Evolutionary conservation across 2,888 invertebrate species (phyloP), one percentile per base, ranked within the genome.

Genomic region (Plebejus anna): DNA sequence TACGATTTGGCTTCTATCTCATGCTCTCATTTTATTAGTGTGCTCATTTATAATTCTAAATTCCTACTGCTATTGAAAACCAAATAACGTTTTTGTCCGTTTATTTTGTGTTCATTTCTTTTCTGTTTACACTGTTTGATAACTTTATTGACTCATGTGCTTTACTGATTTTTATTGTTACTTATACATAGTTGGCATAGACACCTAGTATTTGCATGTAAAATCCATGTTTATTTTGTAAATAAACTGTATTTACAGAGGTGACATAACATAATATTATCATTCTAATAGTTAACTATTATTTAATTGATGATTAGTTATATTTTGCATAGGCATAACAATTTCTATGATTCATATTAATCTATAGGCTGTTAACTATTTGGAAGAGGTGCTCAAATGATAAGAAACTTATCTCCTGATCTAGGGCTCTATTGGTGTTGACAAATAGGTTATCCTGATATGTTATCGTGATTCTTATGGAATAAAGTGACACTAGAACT

Each of bases 371-470:
- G 11, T 13, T 51, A 0, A n/a, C 51, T 75, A 75, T 70, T 32
- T 70, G n/a, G 78, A 73, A 77, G 78, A 77, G 77, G 77, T 78
- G 80, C 79, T 79, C 47, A 59, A 78, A 76, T 47, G 76, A 76
- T 76, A 76, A 76, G 61, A 71, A 77, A 80, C 72, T 38, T 73
- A 76, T 75, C 70, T 70, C 36, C 75, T 75, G 78, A 77, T 80
- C 79, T 77, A 38, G 70, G 66, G 71, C 76, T 78, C 75, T 55
- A 51, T 76, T 66, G 61, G 77, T 78, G 71, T 77, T 79, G 75
- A 75, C 77, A 79, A 61, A 76, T 75, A 75, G 36, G 57, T 71
- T 78, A 76, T 66, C 70, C 36, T 72, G 72, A 76, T 77, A 75
- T 71, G 66, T 66, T 36, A 66, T 66, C 66, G 66, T 5, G 66